Percentiles rank a stretch among this genome's conserved stretches.
Evolutionary conservation across 2,888 invertebrate genomes (phyloP).

Genomic region (Oligia fasciuncula): DNA sequence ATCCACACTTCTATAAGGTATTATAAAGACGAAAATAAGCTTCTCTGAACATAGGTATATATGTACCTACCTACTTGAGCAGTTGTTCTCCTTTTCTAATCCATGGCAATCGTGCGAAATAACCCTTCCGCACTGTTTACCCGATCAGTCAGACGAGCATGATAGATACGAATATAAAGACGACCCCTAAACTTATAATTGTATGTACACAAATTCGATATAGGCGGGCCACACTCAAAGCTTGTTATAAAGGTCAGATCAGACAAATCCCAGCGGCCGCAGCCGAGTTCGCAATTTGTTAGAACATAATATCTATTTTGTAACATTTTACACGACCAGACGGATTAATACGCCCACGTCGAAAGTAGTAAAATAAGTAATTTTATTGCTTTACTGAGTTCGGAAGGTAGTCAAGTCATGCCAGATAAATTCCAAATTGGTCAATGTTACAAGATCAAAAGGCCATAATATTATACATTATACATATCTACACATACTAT

Average conservation of each 20-base stretch:
- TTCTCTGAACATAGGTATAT: no score
- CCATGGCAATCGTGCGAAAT: neutral
- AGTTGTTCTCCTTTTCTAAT: neutral
- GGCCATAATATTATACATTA: neutral
- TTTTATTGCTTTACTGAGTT: slow-evolving; percentile 28
- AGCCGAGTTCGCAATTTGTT: slow-evolving; percentile 12
- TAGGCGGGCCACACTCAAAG: neutral
- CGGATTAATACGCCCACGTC: slow-evolving; percentile 4
- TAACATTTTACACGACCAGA: slow-evolving; percentile 23
- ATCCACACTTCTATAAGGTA: neutral
- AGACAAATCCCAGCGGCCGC: slow-evolving; percentile 31
- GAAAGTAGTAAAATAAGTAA: slow-evolving; percentile 14
- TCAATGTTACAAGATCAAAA: neutral
- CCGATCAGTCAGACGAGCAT: neutral
- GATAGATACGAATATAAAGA: slow-evolving; percentile 17
- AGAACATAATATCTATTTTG: slow-evolving; percentile 1
- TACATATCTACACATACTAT: neutral
- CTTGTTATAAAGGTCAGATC: slow-evolving; percentile 24
- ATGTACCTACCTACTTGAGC: no score
- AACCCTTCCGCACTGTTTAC: neutral
- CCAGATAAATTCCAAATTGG: neutral
- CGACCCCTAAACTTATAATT: slow-evolving; percentile 13
- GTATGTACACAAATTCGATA: slow-evolving; percentile 1
- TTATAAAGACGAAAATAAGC: neutral
- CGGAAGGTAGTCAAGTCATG: slow-evolving; percentile 17